These are phyloP conservation scores for Zaprionus lineosus DNA, from an alignment of 2,888 invertebrate species.

Conservation along the genomic window DNA sequence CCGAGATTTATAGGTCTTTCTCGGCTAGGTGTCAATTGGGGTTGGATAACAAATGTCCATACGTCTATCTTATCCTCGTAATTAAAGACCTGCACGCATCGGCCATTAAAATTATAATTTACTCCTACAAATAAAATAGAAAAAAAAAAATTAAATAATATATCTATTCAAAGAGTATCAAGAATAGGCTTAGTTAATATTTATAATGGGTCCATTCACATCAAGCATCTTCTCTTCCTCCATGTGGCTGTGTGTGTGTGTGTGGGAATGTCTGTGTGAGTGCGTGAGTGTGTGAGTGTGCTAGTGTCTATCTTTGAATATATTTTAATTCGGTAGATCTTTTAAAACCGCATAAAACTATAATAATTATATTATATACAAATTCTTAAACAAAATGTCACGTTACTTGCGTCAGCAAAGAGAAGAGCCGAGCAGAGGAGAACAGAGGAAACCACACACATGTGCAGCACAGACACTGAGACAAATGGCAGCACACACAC, in stretches of 20 bases:
- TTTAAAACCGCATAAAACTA: slow-evolving; percentile 24
- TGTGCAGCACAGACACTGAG: slow-evolving; percentile 21
- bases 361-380: slow-evolving; percentile 17
- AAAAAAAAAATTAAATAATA: slow-evolving; percentile 9
- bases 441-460: neutral
- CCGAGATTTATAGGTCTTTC: slow-evolving; percentile 31
- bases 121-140: slow-evolving; percentile 16
- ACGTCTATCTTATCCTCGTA: slow-evolving; percentile 46
- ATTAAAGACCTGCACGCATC: slow-evolving; percentile 69
- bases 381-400: slow-evolving; percentile 55
- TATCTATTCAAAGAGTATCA: slow-evolving; percentile 7
- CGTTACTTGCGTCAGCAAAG: slow-evolving; percentile 59
- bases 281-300: too few relatives aligned
- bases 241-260: slow-evolving; percentile 2
- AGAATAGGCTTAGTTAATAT: slow-evolving; percentile 47
- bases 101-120: slow-evolving; percentile 67
- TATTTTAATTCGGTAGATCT: slow-evolving; percentile 72
- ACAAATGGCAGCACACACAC: too few relatives aligned
- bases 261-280: too few relatives aligned
- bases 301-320: too few relatives aligned
- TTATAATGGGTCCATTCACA: slow-evolving; percentile 23
- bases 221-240: slow-evolving; percentile 13
- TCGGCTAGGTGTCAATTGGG: slow-evolving; percentile 24
- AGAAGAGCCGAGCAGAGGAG: slow-evolving; percentile 21
- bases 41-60: slow-evolving; percentile 11